Evolutionary conservation across 2,113 vertebrate genomes (phyloP).

Genomic region (Elanoides forficatus): DNA sequence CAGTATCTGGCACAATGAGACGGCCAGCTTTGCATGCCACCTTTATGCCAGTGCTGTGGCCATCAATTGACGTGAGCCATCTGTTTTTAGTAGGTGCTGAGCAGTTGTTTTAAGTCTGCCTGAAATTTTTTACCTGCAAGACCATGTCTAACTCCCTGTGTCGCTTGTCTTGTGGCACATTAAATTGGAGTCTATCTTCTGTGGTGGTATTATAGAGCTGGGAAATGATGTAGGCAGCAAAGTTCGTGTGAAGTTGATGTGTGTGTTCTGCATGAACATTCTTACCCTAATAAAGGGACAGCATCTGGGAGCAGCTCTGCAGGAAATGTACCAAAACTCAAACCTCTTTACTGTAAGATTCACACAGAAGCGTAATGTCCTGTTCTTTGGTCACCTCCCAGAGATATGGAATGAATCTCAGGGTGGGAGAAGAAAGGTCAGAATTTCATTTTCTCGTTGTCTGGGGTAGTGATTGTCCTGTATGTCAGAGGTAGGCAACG

Average conservation of each 20-base stretch:
- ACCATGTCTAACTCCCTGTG: fast-evolving
- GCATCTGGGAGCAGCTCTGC: not conserved
- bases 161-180: not conserved
- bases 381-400: not conserved
- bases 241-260: fast-evolving
- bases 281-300: not conserved
- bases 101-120: not conserved
- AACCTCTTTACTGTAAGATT: not conserved
- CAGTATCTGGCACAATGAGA: not conserved
- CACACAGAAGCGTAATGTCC: not conserved
- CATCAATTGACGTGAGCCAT: not conserved
- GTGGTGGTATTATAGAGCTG: not conserved
- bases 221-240: not conserved
- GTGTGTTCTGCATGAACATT: not conserved
- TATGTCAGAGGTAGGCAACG: not conserved
- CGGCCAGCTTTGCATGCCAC: not conserved
- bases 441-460: not conserved
- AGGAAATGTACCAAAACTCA: not conserved
- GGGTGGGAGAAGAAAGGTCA: not conserved
- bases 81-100: not conserved
- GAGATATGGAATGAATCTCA: not conserved
- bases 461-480: not conserved
- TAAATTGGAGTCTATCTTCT: not conserved
- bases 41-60: not conserved
- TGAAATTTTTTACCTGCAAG: not conserved